Evolutionary conservation across 2,888 invertebrate species (phyloP).

Genomic region (Nemotelus nigrinus): DNA sequence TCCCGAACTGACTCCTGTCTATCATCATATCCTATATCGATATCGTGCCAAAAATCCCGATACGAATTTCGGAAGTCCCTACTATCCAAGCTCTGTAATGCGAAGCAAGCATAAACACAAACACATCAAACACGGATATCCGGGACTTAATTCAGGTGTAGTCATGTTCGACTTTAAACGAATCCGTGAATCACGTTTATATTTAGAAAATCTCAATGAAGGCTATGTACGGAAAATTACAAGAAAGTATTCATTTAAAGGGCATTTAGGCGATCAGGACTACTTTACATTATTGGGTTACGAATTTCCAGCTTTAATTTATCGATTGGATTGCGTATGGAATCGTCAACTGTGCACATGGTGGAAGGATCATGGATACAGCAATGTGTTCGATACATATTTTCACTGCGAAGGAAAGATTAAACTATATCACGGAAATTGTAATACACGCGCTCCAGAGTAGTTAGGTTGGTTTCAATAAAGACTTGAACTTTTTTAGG

Average conservation of each 20-base stretch:
- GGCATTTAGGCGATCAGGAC: conserved; percentile 85
- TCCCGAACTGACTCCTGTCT: conserved; percentile 81
- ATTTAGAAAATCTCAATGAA: conserved; percentile 68
- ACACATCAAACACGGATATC: conserved; percentile 67
- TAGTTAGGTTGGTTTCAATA: conserved; percentile 51
- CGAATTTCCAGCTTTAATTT: conserved; percentile 77
- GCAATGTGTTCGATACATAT: conserved; percentile 76
- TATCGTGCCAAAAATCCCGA: conserved; percentile 73
- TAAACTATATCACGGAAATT: conserved; percentile 79
- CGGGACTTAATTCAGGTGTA: conserved; percentile 86
- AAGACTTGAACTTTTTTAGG: neutral
- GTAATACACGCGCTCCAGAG: conserved; percentile 75
- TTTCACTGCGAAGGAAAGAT: conserved; percentile 73
- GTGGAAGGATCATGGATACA: conserved; percentile 82
- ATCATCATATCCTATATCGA: conserved; percentile 76
- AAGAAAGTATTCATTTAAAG: conserved; percentile 73
- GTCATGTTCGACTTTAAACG: conserved; percentile 75
- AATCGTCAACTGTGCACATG: conserved; percentile 84
- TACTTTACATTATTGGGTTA: conserved; percentile 78
- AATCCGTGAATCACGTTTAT: conserved; percentile 72
- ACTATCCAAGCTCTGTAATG: conserved; percentile 56
- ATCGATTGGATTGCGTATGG: conserved; percentile 80
- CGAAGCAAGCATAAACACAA: conserved; percentile 49
- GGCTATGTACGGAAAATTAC: conserved; percentile 68
- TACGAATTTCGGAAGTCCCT: conserved; percentile 69